Conservation (phyloP, 2,113 vertebrate species). For the Anolis carolinensis region DNA sequence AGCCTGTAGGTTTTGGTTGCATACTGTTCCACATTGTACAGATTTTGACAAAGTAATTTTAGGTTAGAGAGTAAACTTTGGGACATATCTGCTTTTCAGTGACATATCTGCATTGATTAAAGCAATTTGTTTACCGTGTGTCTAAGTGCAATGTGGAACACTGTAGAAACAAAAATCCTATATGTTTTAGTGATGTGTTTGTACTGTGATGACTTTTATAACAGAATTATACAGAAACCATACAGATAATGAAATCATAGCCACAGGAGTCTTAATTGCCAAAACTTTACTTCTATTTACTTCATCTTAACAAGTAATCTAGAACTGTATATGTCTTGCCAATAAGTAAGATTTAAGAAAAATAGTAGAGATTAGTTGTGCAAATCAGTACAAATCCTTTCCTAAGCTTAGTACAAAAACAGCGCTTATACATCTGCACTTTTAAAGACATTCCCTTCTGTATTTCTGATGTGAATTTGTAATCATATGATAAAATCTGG, state of each 20-base stretch:
- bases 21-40: background rate
- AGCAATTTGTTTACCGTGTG: background rate
- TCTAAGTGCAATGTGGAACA: background rate
- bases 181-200: background rate
- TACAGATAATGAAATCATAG: background rate
- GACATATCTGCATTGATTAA: background rate
- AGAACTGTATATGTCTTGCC: background rate
- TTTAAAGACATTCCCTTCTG: conserved; percentile 30
- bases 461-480: conserved; percentile 35
- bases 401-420: background rate
- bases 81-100: background rate
- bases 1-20: background rate
- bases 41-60: background rate
- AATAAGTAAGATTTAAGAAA: background rate
- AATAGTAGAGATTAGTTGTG: conserved; percentile 31
- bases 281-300: background rate
- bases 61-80: background rate
- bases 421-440: background rate
- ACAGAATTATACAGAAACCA: background rate
- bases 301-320: background rate
- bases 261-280: background rate
- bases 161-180: background rate
- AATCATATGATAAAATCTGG: conserved; percentile 36
- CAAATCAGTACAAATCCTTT: conserved; percentile 27
- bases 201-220: background rate